phyloP scores from a whole-genome alignment of 2,888 invertebrate genomes.

The Catocala nupta region DNA sequence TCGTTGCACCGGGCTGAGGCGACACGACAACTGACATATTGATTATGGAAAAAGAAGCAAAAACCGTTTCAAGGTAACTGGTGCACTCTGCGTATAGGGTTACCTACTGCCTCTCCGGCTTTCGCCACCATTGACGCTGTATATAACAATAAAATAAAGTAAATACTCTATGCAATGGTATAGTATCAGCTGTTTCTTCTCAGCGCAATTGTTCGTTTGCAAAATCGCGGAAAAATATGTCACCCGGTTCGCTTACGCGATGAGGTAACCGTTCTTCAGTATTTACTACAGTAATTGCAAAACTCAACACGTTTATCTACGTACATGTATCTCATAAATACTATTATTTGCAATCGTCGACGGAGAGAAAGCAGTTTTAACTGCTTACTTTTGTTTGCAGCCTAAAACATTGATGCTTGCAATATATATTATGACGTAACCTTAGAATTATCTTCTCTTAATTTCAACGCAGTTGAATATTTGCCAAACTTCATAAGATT shows the following conservation, averaged over 20 bases:
- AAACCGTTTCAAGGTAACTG: slow-evolving; percentile 70
- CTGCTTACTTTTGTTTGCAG: slow-evolving; percentile 5
- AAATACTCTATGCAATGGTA: neutral
- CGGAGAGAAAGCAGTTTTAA: slow-evolving; percentile 27
- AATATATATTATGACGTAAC: neutral
- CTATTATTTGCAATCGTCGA: slow-evolving; percentile 36
- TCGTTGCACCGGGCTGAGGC: slow-evolving; percentile 37
- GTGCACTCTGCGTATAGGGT: slow-evolving; percentile 55
- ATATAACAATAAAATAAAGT: neutral
- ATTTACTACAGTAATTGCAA: slow-evolving; percentile 45
- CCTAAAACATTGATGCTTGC: neutral
- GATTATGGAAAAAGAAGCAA: slow-evolving; percentile 64
- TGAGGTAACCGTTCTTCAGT: slow-evolving; percentile 44
- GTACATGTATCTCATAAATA: slow-evolving; percentile 42
- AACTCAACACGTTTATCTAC: slow-evolving; percentile 46
- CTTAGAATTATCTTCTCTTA: neutral
- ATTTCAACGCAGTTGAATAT: slow-evolving; percentile 3
- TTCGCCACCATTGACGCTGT: neutral
- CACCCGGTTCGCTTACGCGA: slow-evolving; percentile 34
- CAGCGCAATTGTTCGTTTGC: slow-evolving; percentile 35
- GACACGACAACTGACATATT: slow-evolving; percentile 56
- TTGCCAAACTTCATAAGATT: slow-evolving; percentile 1
- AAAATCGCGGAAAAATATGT: slow-evolving; percentile 51
- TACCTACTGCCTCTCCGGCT: slow-evolving; percentile 31
- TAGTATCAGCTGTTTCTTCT: slow-evolving; percentile 28